Evolutionary conservation across 2,888 invertebrate species (phyloP), one percentile per base, ranked within the genome.

Genomic region (Agonopterix subpropinquella): DNA sequence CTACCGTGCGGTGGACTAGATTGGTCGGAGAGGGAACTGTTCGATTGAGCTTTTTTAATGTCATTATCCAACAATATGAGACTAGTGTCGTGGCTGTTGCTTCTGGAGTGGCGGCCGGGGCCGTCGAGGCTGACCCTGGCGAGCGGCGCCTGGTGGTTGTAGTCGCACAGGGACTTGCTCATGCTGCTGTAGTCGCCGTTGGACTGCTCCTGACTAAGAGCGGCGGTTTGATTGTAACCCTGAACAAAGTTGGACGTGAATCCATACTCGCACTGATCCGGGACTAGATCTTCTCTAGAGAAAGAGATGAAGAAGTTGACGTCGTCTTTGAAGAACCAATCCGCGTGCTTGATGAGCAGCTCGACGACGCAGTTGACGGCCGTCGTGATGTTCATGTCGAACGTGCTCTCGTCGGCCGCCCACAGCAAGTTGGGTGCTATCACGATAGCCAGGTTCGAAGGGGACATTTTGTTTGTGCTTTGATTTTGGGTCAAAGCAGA

Each of bases 401-500:
- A 90, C 45, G 90, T 90, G 71, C 90, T 91, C 63, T 92, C 91
- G 59, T 90, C 90, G 36, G 91, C 91, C 47, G 92, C 91, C 96
- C 97, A 96, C 49, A 99, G 90, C 55, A 99, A 90, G 88, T 98
- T 99, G 0, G 98, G 98, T 3, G 98, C 97, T 72, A 99, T 95
- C 7, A 98, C 98, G 69, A 99, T 98, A 11, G 98, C 97, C 68
- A 99, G 91, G 82, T 99, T 99, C 54, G 96, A 96, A 0, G 97
- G 93, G n/a, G 94, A 94, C 99, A 99, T 99, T 87, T 98, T 98
- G 84, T 98, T 98, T 54, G 93, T 90, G 61, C 92, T 92, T 62
- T 95, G 93, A 76, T 95, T 94, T 73, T 95, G 94, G 9, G 96
- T 94, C 61, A 99, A 87, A 65, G 93, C 90, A 47, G 94, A 91